phyloP scores from a whole-genome alignment of 2,113 vertebrate species.

The Butastur rufipennis region DNA sequence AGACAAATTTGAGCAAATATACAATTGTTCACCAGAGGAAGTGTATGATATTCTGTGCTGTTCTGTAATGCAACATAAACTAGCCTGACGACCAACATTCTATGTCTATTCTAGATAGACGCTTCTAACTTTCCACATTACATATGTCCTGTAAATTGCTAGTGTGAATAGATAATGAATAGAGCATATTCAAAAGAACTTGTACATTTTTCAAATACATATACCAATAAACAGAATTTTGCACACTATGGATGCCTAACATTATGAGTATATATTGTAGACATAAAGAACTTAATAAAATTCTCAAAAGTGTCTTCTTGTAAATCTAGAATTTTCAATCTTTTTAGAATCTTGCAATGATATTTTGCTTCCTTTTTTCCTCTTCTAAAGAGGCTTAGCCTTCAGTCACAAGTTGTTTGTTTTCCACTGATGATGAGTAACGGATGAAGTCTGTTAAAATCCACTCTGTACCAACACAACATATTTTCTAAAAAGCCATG shows the following conservation, averaged over 20 bases:
- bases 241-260: neutral
- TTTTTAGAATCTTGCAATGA: neutral
- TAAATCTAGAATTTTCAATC: neutral
- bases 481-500: neutral
- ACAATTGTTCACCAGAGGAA: neutral
- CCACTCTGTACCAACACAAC: neutral
- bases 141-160: neutral
- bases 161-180: neutral
- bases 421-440: neutral
- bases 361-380: neutral
- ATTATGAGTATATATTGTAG: neutral
- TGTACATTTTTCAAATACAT: neutral
- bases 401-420: neutral
- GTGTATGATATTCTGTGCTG: neutral
- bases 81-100: neutral
- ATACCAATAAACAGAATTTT: neutral
- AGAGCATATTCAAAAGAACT: neutral
- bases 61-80: neutral
- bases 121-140: neutral
- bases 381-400: neutral
- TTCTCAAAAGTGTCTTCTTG: neutral
- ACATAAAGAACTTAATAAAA: neutral
- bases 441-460: neutral
- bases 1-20: neutral
- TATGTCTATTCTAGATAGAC: neutral